Evolutionary conservation across 1,140 invertebrate genomes (phyloP).

Genomic region (Calephelis virginiensis): DNA sequence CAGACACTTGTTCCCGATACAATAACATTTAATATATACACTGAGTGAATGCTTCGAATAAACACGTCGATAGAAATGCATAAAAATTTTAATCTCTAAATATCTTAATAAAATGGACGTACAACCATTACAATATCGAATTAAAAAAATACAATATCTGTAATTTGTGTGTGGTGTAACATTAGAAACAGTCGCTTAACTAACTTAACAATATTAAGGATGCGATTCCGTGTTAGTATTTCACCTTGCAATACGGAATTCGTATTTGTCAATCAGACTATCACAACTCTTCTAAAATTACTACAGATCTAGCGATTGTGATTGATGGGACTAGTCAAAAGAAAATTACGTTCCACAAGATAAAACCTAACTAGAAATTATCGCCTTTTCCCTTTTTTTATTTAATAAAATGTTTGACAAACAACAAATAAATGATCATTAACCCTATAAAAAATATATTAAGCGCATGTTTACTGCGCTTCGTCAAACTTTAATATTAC

Average conservation of each 20-base stretch:
- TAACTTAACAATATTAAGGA: slow-evolving; percentile 58
- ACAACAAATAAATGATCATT: slow-evolving; percentile 13
- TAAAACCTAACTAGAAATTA: neutral
- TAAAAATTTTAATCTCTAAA: slow-evolving; percentile 59
- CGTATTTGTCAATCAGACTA: neutral
- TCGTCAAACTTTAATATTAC: slow-evolving; percentile 18
- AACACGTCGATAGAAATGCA: slow-evolving; percentile 63
- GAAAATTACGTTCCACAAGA: neutral
- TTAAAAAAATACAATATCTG: slow-evolving; percentile 63
- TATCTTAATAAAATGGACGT: slow-evolving; percentile 57
- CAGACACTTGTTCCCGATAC: slow-evolving; percentile 58
- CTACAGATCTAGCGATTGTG: slow-evolving; percentile 3
- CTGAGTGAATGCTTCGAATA: slow-evolving; percentile 46
- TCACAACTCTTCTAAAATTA: slow-evolving; percentile 16
- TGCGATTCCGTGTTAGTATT: slow-evolving; percentile 12
- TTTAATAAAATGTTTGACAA: slow-evolving; percentile 11
- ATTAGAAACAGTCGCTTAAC: slow-evolving; percentile 64
- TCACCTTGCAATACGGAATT: slow-evolving; percentile 1
- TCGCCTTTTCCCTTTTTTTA: neutral
- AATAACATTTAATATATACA: slow-evolving; percentile 55
- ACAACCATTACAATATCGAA: slow-evolving; percentile 50
- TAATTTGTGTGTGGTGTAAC: slow-evolving; percentile 50
- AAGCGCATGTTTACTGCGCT: slow-evolving; percentile 11
- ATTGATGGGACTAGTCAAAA: neutral
- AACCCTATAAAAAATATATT: slow-evolving; percentile 15